These are phyloP conservation scores for Panthera uncia DNA, from an alignment of 2,113 vertebrate species.

Conservation along the genomic window DNA sequence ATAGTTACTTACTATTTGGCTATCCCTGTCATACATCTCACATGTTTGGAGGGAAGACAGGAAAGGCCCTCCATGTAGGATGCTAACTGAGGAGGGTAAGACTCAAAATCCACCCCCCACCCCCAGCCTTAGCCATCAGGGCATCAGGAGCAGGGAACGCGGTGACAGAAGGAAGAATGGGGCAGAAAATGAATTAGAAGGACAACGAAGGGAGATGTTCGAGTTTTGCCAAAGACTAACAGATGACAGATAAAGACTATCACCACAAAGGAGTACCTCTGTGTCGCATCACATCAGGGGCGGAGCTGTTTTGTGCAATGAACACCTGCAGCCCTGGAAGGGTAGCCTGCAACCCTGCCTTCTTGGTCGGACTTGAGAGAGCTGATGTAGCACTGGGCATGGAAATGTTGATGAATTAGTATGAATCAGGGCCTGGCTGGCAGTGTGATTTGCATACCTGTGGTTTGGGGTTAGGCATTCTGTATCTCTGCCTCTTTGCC, in stretches of 20 bases:
- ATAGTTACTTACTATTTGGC: conserved; percentile 4
- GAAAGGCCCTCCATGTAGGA: not conserved
- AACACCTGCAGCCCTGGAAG: conserved; percentile 43
- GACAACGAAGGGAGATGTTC: not conserved
- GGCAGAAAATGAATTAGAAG: conserved; percentile 1
- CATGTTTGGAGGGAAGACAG: not conserved
- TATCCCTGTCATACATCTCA: not conserved
- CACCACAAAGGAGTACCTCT: conserved; percentile 16
- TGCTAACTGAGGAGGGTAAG: not conserved
- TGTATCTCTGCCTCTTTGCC: conserved; percentile 50
- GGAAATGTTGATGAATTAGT: conserved; percentile 76
- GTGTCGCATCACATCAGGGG: not conserved
- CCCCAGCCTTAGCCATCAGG: not conserved
- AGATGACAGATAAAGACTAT: conserved; percentile 36
- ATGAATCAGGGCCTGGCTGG: conserved; percentile 58
- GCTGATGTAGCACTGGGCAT: conserved; percentile 65
- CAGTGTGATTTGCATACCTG: conserved; percentile 72
- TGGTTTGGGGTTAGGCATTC: conserved; percentile 73
- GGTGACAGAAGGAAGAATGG: not conserved
- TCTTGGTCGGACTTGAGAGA: conserved; percentile 16
- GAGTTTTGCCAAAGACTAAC: not conserved
- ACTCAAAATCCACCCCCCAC: not conserved
- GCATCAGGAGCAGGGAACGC: not conserved
- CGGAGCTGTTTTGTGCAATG: not conserved
- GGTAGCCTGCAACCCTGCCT: conserved; percentile 12